Conservation (phyloP, 2,797 vertebrate species). For the Rhincodon typus region DNA sequence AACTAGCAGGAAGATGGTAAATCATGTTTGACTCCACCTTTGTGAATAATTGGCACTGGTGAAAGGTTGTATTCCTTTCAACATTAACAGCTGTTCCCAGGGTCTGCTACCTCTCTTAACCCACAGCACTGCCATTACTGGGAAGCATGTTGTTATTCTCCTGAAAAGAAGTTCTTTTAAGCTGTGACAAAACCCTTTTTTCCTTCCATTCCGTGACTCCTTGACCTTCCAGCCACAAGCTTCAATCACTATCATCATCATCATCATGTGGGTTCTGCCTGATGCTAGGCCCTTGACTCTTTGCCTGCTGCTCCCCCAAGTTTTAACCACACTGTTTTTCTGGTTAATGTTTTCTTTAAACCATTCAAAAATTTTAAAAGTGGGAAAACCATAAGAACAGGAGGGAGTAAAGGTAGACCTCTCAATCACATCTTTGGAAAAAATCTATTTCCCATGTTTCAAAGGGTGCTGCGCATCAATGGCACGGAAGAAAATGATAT, state of each 20-base stretch:
- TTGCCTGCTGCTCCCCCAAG: background rate
- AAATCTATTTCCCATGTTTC: background rate
- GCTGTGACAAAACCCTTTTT: background rate
- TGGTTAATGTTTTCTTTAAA: background rate
- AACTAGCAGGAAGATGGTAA: conserved; percentile 23
- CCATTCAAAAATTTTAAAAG: background rate
- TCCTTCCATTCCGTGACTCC: background rate
- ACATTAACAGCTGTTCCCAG: conserved; percentile 22
- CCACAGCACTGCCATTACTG: background rate
- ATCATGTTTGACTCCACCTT: conserved; percentile 18
- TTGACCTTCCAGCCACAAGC: background rate
- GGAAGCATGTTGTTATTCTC: background rate
- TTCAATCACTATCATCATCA: background rate
- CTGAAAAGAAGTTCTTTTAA: background rate
- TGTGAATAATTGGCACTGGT: background rate
- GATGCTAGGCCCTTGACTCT: background rate
- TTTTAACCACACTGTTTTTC: background rate
- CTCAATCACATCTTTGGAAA: background rate
- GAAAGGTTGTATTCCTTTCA: conserved; percentile 12
- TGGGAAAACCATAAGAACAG: background rate
- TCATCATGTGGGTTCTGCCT: background rate
- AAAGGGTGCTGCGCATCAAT: background rate
- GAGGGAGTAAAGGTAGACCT: background rate
- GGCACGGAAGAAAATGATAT: background rate
- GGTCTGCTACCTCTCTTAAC: conserved; percentile 17